Evolutionary conservation across 2,888 invertebrate species (phyloP).

Genomic region (Drosophila paranaensis): DNA sequence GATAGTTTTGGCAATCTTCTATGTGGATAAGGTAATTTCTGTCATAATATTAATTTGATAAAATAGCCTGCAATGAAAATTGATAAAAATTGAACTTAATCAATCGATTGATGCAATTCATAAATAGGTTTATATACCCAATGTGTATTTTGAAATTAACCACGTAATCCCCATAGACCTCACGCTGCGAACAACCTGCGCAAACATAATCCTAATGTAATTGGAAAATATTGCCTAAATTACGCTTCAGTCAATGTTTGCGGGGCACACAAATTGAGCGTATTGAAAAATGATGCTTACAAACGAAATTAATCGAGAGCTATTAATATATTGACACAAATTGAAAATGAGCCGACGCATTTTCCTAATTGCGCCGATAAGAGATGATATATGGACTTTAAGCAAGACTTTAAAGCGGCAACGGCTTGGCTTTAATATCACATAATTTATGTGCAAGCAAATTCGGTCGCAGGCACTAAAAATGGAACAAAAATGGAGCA

Average conservation of each 20-base stretch:
- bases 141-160: not conserved
- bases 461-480: conserved; percentile 35
- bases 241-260: conserved; percentile 46
- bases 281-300: conserved; percentile 46
- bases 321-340: conserved; percentile 75
- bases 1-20: not conserved
- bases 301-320: conserved; percentile 62
- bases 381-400: conserved; percentile 58
- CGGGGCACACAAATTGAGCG: conserved; percentile 27
- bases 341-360: conserved; percentile 53
- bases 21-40: not conserved
- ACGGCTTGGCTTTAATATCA: conserved; percentile 45
- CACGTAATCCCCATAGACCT: not conserved
- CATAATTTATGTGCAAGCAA: conserved; percentile 59
- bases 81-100: not conserved
- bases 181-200: not conserved
- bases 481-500: conserved; percentile 24
- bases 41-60: too few species aligned
- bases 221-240: conserved; percentile 44
- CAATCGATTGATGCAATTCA: not conserved
- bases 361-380: conserved; percentile 50
- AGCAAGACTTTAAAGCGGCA: conserved; percentile 45
- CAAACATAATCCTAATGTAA: conserved; percentile 22
- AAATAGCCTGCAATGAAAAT: too few species aligned
- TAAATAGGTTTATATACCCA: too few species aligned